Evolutionary conservation across 2,113 vertebrate species (phyloP).

Genomic region (Onychostruthus taczanowskii): DNA sequence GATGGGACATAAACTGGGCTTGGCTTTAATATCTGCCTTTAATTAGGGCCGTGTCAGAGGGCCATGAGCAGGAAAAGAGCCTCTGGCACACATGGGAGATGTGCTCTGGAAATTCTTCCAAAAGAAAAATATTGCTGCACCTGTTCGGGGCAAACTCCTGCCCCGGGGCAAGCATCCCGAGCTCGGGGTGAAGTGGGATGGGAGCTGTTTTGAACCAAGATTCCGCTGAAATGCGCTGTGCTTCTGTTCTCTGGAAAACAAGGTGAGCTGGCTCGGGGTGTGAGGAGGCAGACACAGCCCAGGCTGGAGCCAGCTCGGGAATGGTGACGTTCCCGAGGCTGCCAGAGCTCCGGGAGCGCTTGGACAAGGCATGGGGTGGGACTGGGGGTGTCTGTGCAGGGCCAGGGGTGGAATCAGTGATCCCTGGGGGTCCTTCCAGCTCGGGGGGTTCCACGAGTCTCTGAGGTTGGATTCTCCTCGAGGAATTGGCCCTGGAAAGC

Average conservation of each 20-base stretch:
- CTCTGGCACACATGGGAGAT: conserved; percentile 29
- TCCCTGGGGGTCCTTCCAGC: neutral
- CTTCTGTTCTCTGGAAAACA: conserved; percentile 18
- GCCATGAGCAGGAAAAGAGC: neutral
- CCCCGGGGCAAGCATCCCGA: neutral
- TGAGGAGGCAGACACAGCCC: neutral
- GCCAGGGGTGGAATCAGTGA: accelerated
- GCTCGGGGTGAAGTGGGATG: conserved; percentile 2
- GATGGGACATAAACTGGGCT: neutral
- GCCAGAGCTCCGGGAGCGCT: neutral
- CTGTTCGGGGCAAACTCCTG: conserved; percentile 13
- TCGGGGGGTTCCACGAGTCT: accelerated
- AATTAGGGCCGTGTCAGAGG: neutral
- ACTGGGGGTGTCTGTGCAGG: neutral
- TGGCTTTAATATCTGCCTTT: neutral
- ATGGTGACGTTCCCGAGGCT: neutral
- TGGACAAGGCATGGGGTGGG: neutral
- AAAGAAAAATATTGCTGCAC: conserved; percentile 26
- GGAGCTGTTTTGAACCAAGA: conserved; percentile 39
- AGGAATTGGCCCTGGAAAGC: conserved; percentile 17
- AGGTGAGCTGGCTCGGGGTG: conserved; percentile 8
- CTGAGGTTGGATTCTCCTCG: neutral
- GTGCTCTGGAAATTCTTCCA: neutral
- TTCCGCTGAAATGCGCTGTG: neutral
- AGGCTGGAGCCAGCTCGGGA: neutral